A percentile compares a stretch with the other conserved stretches of the same genome.
Conservation (phyloP, 2,888 invertebrate genomes). For the Calameuta filiformis region DNA sequence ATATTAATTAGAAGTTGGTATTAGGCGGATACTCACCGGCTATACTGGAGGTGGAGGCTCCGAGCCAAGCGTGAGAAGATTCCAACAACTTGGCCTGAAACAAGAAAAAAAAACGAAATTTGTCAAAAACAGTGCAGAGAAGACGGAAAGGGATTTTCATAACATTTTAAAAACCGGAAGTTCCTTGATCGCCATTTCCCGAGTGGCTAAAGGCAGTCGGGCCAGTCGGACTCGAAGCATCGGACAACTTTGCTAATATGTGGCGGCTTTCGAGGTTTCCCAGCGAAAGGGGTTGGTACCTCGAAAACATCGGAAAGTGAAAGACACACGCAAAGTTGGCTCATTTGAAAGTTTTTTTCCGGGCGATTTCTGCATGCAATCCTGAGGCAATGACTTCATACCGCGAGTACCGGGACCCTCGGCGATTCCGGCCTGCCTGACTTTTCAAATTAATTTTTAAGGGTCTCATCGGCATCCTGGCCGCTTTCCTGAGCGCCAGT, state of each 20-base stretch:
- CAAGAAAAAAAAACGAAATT: conserved; percentile 57
- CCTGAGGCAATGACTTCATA: conserved; percentile 11
- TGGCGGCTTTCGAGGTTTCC: conserved; percentile 39
- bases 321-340: conserved; percentile 66
- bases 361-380: conserved; percentile 16
- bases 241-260: conserved; percentile 63
- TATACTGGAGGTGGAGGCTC: conserved; percentile 88
- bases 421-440: conserved; percentile 25
- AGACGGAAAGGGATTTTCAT: background rate
- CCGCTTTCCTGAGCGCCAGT: background rate
- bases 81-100: conserved; percentile 93
- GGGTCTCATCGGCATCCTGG: conserved; percentile 26
- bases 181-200: background rate
- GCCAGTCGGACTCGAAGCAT: background rate
- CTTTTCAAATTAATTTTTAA: conserved; percentile 60
- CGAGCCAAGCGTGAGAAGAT: conserved; percentile 93
- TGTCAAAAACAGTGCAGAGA: background rate
- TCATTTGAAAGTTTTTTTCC: conserved; percentile 59
- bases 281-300: conserved; percentile 34
- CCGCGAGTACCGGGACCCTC: conserved; percentile 1
- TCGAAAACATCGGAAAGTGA: conserved; percentile 49
- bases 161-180: background rate
- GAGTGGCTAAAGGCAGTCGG: background rate
- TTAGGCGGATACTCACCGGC: conserved; percentile 79
- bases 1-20: background rate